Percentiles rank a stretch among this genome's conserved stretches.
Evolutionary conservation across 2,113 vertebrate species (phyloP).

Genomic region (Psammodynastes pulverulentus): DNA sequence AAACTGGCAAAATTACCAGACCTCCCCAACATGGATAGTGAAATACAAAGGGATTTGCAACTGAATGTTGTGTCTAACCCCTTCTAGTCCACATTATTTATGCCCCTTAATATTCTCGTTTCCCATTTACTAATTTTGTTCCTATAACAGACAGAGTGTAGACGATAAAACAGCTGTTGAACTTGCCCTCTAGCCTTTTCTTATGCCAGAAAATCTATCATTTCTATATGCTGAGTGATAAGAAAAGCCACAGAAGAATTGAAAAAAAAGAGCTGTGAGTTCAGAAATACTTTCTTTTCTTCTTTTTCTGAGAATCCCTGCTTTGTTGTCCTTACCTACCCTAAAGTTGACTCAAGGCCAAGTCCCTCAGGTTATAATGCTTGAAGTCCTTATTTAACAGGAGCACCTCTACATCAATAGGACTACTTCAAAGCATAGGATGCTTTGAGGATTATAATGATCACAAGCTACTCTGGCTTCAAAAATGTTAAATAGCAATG

Average conservation of each 20-base stretch:
- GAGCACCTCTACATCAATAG: background rate
- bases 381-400: constrained; percentile 6
- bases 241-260: background rate
- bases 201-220: background rate
- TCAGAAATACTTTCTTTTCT: background rate
- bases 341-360: background rate
- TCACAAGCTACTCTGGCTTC: background rate
- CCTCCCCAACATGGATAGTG: background rate
- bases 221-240: background rate
- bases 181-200: background rate
- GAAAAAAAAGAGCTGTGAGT: background rate
- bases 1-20: background rate
- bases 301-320: background rate
- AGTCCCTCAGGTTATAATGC: background rate
- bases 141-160: background rate
- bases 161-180: background rate
- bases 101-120: background rate
- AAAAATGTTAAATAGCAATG: background rate
- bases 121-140: background rate
- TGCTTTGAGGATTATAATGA: constrained; percentile 2
- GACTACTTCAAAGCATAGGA: background rate
- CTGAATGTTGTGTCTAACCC: background rate
- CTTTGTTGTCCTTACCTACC: background rate
- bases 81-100: background rate
- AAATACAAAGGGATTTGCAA: background rate